Evolutionary conservation across 2,113 vertebrate genomes (phyloP), one percentile per base, ranked within the genome.

Genomic region (Onychostruthus taczanowskii): DNA sequence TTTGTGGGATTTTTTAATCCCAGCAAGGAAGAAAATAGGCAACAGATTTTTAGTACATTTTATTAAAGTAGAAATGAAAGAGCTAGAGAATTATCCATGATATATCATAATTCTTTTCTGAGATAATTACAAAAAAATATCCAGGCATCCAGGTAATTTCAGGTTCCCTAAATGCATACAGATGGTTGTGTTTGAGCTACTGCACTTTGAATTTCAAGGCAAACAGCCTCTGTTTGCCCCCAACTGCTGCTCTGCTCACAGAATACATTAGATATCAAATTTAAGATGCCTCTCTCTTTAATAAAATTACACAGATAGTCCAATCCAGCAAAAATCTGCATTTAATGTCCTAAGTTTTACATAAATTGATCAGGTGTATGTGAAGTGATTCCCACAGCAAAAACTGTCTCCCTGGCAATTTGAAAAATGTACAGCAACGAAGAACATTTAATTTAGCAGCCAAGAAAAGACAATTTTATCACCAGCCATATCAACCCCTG

Each of bases 221-320:
- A 90, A 95, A 92, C 44, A 84, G 44, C 74, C 77, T 94, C 76
- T 93, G 37, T 90, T 93, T 90, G 64, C 43, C 69, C 50, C 27
- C 22, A 75, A 0, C 35, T 69, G 56, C 68, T 90, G 43, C 66
- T 84, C 53, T 62, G 30, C 35, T 75, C 77, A 61, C 30, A 63
- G 33, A 53, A 67, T 74, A 58, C 23, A 89, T 63, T 79, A 81
- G 24, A 35, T 49, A 72, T 55, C 55, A 66, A 46, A 64, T 91
- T 83, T 89, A 76, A 84, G 69, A 56, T 80, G 50, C 27, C 35
- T 81, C 53, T 82, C 82, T 62, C 35, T 55, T 92, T 68, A 86
- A 76, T 74, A 64, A 86, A 87, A 70, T 81, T 11, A 63, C 69
- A 75, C 19, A 16, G 14, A 50, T 56, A 50, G 44, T 31, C 35